Evolutionary conservation across 2,113 vertebrate genomes (phyloP), one percentile per base, ranked within the genome.

Genomic region (Siniperca knerii): DNA sequence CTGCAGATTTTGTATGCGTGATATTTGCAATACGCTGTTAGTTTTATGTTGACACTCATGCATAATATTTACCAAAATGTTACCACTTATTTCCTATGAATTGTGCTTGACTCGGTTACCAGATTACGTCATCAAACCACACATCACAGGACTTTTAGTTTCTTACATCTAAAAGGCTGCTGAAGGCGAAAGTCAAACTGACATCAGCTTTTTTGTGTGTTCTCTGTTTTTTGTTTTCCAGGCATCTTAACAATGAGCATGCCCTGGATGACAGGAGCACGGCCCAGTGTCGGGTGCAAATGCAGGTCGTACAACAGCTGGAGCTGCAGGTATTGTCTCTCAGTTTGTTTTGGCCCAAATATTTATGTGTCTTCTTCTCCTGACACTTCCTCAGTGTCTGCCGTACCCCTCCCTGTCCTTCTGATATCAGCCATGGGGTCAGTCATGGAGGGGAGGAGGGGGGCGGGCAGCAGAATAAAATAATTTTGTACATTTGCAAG

Each of bases 221-320:
- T 37, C 65, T 85, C 72, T 89, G 29, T 68, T 88, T 86, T 85
- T 73, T 85, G 60, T 96, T 95, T 97, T 96, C 82, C 97, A 99
- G 98, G 96, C 98, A 99, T 96, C 98, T 99, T 93, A 99, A 99
- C 97, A 98, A 96, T 88, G 98, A 99, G 96, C 98, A 99, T 93
- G 98, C 98, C 93, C 95, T 99, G 96, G 98, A 99, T 94, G 98
- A 99, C 97, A 97, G 98, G 96, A 99, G 98, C 96, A 99, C 98
- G 87, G 98, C 98, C 91, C 98, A 99, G 96, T 99, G 98, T 96
- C 97, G 98, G 96, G 98, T 99, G 93, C 98, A 99, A 95, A 99
- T 99, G 98, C 98, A 99, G 97, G 98, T 99, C 95, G 98, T 99
- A 82, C 98, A 99, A 95, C 98, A 99, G 97, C 98, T 99, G 97